Conservation (phyloP, 2,888 invertebrate genomes). For the Leuctra nigra region DNA sequence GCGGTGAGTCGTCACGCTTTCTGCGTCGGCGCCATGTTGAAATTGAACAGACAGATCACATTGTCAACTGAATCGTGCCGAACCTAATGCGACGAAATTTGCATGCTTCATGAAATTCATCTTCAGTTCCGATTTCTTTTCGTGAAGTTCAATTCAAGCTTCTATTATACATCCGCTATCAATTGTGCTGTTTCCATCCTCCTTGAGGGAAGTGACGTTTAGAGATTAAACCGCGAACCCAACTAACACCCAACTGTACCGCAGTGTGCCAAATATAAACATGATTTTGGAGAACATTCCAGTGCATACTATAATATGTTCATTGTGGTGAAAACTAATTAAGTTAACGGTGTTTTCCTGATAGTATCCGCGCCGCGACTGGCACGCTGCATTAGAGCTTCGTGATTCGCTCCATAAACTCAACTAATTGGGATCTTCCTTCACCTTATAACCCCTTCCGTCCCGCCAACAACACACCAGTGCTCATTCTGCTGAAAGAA, state of each 20-base stretch:
- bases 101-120: not conserved
- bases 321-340: slow-evolving; percentile 15
- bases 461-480: no score
- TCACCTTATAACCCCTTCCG: no score
- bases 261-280: not conserved
- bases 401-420: no score
- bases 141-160: not conserved
- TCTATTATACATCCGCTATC: no score
- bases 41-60: not conserved
- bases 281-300: not conserved
- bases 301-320: no score
- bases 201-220: no score
- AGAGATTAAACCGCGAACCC: not conserved
- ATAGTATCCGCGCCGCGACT: no score
- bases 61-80: slow-evolving; percentile 5
- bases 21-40: not conserved
- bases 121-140: not conserved
- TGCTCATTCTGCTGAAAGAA: no score
- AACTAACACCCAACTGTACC: no score
- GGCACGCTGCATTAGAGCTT: no score
- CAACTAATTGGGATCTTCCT: no score
- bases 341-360: not conserved
- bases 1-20: slow-evolving; percentile 4
- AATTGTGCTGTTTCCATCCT: no score
- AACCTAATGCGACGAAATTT: not conserved